Base-by-base conservation (phyloP, 2,797 vertebrate genomes). In the Heterohyrax brucei region DNA sequence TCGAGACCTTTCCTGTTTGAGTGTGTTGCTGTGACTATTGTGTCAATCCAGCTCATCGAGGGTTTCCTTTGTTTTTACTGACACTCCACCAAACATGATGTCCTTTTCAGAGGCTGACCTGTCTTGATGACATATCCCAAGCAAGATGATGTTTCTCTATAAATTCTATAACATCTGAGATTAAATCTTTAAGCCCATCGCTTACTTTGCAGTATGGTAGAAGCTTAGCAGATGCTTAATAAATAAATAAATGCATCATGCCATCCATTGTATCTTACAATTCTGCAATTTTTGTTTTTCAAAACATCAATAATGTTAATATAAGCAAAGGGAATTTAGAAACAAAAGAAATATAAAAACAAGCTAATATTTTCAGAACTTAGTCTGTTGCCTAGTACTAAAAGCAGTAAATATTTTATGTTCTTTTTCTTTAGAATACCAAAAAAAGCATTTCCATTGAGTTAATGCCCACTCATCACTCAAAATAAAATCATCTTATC, bases 301-400 rank as follows among this genome's bases (percentile, higher is more conserved):
- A 13, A 86, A 91, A 79, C 1, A 77, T 80, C 26, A 80, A 24
- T 91, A 61, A 72, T 86, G 6, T 59, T 76, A 72, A 78, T n/a
- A 46, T 28, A 86, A 95, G n/a, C 21, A 89, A 53, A 48, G 9
- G 5, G 66, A 21, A 72, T 39, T 89, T 85, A 82, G 9, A 75
- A 93, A 75, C 6, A 66, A 95, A 68, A 72, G 53, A 78, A 48
- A 82, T 68, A 82, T 53, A 89, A 72, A 92, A 87, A 68, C 50
- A 89, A 76, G 3, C 28, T 16, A 91, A 82, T 30, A 9, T 1
- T 73, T 89, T 62, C 30, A 70, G 22, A 75, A 12, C 6, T 85
- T 76, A 93, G 24, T 1, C n/a, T 4, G 46, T 91, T 88, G 66
- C 28, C 7, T 9, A 0, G 10, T 82, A 64, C 53, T 81, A 89